Conservation (phyloP, 1,140 invertebrate genomes). For the Panagrolaimus sp. region DNA sequence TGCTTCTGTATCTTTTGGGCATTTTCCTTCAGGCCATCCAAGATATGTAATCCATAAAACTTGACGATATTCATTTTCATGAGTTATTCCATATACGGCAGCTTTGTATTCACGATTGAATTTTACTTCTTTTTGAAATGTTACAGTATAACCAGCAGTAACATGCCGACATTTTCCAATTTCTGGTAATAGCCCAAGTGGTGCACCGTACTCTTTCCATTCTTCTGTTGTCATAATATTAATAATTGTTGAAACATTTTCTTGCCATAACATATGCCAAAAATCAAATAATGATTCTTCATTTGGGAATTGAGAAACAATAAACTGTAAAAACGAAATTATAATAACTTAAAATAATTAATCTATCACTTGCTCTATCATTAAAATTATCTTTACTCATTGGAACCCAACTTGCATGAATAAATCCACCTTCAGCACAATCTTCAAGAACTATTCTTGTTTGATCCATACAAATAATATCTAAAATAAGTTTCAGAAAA, state of each 20-base stretch:
- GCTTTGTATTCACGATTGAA: background rate
- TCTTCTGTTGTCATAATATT: slow-evolving; percentile 4
- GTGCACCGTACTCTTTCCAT: background rate
- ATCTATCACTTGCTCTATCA: background rate
- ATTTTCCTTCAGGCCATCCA: background rate
- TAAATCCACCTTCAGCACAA: slow-evolving; percentile 8
- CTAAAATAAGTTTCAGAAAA: background rate
- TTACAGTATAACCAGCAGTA: background rate
- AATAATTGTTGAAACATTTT: background rate
- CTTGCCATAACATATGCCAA: slow-evolving; percentile 11
- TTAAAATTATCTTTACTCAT: background rate
- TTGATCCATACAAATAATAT: slow-evolving; percentile 16
- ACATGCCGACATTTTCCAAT: background rate
- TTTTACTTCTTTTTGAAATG: slow-evolving; percentile 4
- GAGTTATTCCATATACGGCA: background rate
- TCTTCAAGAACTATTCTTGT: background rate
- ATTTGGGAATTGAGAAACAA: background rate
- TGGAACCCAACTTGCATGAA: slow-evolving; percentile 2
- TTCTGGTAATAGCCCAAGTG: background rate
- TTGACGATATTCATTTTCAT: slow-evolving; percentile 12
- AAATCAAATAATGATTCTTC: background rate
- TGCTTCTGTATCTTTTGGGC: background rate
- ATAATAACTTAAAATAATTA: background rate
- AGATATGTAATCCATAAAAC: background rate
- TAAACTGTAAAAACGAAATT: background rate